Evolutionary conservation across 1,140 invertebrate species (phyloP).

Genomic region (Nasonia giraulti): DNA sequence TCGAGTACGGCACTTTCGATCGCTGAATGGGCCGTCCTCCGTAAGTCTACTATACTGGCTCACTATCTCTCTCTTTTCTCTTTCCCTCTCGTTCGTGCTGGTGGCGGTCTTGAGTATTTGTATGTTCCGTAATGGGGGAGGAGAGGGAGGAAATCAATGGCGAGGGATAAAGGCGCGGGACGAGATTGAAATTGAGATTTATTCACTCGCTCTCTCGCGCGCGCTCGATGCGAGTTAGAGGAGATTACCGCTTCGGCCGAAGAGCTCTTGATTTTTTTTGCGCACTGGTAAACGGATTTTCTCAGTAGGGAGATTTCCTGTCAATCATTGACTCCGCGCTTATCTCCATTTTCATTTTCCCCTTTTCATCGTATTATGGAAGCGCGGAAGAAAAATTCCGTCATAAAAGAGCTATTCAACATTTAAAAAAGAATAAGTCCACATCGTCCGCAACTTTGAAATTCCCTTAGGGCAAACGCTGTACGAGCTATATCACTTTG

Average conservation of each 20-base stretch:
- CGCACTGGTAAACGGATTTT: not conserved
- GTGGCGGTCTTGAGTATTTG: conserved; percentile 15
- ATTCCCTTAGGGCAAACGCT: too few species aligned
- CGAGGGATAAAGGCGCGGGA: not conserved
- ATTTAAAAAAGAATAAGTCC: too few species aligned
- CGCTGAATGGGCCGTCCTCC: not conserved
- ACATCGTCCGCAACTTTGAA: too few species aligned
- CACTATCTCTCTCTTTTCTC: not conserved
- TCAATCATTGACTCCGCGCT: not conserved
- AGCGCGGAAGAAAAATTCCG: not conserved
- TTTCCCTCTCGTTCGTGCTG: not conserved
- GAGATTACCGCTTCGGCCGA: not conserved
- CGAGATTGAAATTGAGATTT: conserved; percentile 38
- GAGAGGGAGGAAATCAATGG: conserved; percentile 27
- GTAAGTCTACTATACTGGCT: conserved; percentile 5
- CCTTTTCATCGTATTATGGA: not conserved
- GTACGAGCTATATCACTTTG: too few species aligned
- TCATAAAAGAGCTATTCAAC: too few species aligned
- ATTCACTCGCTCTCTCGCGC: not conserved
- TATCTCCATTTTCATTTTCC: not conserved
- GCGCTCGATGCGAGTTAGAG: not conserved
- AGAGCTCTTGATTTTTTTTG: not conserved
- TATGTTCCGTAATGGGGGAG: conserved; percentile 5
- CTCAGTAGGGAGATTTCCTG: not conserved
- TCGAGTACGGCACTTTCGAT: conserved; percentile 27